Conservation (phyloP, 2,888 invertebrate species). For the Polietes domitor region DNA sequence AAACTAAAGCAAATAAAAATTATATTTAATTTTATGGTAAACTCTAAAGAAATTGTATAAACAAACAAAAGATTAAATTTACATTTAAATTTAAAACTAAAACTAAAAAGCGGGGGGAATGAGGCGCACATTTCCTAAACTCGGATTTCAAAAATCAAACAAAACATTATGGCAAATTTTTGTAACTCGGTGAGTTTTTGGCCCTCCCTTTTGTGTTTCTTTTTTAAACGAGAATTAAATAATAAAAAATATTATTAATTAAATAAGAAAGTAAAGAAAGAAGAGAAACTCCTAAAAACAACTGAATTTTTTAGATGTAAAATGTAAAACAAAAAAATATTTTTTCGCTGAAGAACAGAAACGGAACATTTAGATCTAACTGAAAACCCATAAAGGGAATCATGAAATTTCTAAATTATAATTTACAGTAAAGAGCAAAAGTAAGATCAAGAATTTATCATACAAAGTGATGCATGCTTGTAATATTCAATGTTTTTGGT, state of each 20-base stretch:
- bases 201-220: slow-evolving; percentile 11
- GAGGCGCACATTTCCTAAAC: not conserved
- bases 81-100: not conserved
- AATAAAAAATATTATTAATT: not conserved
- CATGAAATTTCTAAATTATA: slow-evolving; percentile 9
- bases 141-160: slow-evolving; percentile 4
- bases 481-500: too few relatives aligned
- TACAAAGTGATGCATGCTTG: too few relatives aligned
- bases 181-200: slow-evolving; percentile 16
- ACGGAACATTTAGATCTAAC: slow-evolving; percentile 72
- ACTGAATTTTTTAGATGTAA: slow-evolving; percentile 74
- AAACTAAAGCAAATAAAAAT: slow-evolving; percentile 8
- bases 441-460: not conserved
- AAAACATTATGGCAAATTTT: not conserved
- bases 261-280: slow-evolving; percentile 2
- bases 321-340: slow-evolving; percentile 70
- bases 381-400: slow-evolving; percentile 53
- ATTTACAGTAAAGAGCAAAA: slow-evolving; percentile 41
- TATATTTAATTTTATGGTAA: slow-evolving; percentile 20
- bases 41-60: slow-evolving; percentile 1
- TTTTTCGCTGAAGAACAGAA: slow-evolving; percentile 71
- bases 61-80: too few relatives aligned
- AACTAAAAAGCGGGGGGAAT: not conserved
- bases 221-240: not conserved
- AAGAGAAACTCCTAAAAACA: slow-evolving; percentile 77